Evolutionary conservation across 2,113 vertebrate species (phyloP).

Genomic region (Cyanoderma ruficeps): DNA sequence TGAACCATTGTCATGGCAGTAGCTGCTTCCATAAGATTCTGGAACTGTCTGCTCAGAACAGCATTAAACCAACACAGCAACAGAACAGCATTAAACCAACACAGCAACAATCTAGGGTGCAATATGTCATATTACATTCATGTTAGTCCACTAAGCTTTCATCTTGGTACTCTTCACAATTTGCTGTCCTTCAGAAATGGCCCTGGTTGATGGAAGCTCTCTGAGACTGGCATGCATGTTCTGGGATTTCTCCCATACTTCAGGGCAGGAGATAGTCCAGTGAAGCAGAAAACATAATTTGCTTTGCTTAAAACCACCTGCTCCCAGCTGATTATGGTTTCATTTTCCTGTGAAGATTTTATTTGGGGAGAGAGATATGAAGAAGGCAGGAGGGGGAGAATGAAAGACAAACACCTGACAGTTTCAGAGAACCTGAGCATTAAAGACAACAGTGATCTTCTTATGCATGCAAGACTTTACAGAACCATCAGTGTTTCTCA

Average conservation of each 20-base stretch:
- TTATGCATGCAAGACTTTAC: neutral
- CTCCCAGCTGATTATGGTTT: neutral
- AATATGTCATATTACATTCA: neutral
- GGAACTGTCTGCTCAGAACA: neutral
- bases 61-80: neutral
- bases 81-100: neutral
- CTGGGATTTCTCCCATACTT: constrained; percentile 8
- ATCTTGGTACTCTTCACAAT: neutral
- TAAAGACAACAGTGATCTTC: neutral
- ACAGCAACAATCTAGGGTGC: neutral
- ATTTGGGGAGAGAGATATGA: neutral
- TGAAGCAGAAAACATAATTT: constrained; percentile 44
- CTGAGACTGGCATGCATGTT: neutral
- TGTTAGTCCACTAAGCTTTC: neutral
- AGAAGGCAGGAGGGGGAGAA: neutral
- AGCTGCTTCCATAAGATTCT: neutral
- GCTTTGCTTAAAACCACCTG: constrained; percentile 40
- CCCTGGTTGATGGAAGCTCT: neutral
- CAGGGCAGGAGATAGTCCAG: neutral
- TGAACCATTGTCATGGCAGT: neutral
- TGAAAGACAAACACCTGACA: neutral
- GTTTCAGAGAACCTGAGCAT: neutral
- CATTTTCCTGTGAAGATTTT: neutral
- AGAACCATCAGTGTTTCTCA: neutral
- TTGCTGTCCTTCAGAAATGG: neutral